These are phyloP conservation scores for Aleiodes testaceus DNA, from an alignment of 2,888 invertebrate genomes.

Conservation along the genomic window DNA sequence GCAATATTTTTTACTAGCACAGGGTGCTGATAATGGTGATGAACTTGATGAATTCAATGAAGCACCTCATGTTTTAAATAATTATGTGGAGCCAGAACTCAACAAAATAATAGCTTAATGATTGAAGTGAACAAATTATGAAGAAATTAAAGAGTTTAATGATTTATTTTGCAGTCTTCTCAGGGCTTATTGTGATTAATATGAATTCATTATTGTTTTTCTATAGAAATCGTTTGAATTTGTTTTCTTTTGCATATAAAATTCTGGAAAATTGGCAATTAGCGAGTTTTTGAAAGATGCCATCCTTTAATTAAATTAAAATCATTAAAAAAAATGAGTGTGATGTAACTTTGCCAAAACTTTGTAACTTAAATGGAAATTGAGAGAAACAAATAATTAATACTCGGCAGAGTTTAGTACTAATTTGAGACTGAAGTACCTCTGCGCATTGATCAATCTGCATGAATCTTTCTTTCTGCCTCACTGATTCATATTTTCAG, in stretches of 20 bases:
- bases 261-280: too few relatives aligned
- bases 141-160: constrained; percentile 25
- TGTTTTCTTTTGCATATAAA: too few relatives aligned
- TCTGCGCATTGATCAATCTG: constrained; percentile 54
- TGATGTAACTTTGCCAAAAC: constrained; percentile 68
- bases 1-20: constrained; percentile 88
- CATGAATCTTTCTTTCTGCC: neutral
- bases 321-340: constrained; percentile 54
- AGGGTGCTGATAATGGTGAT: constrained; percentile 76
- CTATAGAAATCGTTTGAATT: too few relatives aligned
- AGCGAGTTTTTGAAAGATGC: neutral
- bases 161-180: neutral
- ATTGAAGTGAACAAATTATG: constrained; percentile 15
- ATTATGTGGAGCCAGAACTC: constrained; percentile 73
- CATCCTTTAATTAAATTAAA: constrained; percentile 20
- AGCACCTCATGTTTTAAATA: constrained; percentile 87
- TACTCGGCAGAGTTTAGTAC: constrained; percentile 51
- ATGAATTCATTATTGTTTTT: too few relatives aligned
- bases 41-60: constrained; percentile 94
- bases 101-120: constrained; percentile 69
- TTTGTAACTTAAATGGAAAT: constrained; percentile 42
- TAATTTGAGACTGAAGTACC: constrained; percentile 69
- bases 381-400: constrained; percentile 23
- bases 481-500: constrained; percentile 5
- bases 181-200: neutral